Percentiles rank a stretch among this genome's conserved stretches.
Conservation (phyloP, 1,140 invertebrate genomes). For the Andricus grossulariae region DNA sequence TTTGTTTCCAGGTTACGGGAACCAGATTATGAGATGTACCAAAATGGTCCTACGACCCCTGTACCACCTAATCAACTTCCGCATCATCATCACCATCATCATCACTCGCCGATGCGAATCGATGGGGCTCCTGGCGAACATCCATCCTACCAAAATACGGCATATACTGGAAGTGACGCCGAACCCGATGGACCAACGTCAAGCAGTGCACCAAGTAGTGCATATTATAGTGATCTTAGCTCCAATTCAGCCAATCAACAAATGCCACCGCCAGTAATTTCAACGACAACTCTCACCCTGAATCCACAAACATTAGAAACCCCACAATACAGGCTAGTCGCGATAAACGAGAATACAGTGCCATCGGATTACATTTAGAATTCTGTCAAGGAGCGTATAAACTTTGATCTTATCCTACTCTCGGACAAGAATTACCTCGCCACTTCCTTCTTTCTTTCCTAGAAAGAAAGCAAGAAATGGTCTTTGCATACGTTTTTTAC, state of each 20-base stretch:
- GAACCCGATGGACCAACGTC: conserved; percentile 80
- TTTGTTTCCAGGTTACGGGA: conserved; percentile 69
- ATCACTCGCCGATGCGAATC: conserved; percentile 65
- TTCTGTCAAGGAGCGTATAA: conserved; percentile 39
- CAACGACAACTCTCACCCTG: conserved; percentile 56
- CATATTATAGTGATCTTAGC: conserved; percentile 81
- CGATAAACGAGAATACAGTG: conserved; percentile 80
- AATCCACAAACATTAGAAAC: conserved; percentile 63
- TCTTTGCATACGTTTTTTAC: background rate
- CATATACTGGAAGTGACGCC: conserved; percentile 80
- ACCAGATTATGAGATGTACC: conserved; percentile 75
- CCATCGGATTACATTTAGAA: conserved; percentile 81
- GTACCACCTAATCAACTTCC: conserved; percentile 63
- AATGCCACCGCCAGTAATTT: conserved; percentile 45
- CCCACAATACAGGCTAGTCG: conserved; percentile 77
- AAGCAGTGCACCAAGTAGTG: conserved; percentile 82
- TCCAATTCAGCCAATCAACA: conserved; percentile 67
- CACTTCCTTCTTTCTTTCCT: conserved; percentile 30
- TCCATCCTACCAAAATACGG: conserved; percentile 83
- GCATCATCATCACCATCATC: conserved; percentile 66
- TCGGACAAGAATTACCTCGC: conserved; percentile 17
- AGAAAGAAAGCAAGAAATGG: conserved; percentile 17
- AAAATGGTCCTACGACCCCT: conserved; percentile 70
- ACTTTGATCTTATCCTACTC: background rate
- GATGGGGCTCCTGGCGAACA: conserved; percentile 71